phyloP scores from a whole-genome alignment of 2,888 invertebrate species.

The Phortica magna region DNA sequence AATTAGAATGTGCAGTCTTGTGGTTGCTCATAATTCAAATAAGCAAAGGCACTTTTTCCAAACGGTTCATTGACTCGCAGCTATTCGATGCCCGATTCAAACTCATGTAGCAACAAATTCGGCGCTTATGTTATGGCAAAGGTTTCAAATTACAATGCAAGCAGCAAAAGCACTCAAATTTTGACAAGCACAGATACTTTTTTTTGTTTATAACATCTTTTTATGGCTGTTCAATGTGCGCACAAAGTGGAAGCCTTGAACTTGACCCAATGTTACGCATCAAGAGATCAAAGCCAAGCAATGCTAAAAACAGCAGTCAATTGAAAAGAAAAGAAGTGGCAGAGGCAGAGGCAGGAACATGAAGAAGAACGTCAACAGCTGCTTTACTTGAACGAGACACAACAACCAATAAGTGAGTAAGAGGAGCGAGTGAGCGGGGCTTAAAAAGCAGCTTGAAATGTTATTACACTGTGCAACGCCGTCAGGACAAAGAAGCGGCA shows the following conservation, averaged over 20 bases:
- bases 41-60: background rate
- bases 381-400: constrained; percentile 29
- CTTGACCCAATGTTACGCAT: constrained; percentile 59
- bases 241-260: constrained; percentile 68
- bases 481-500: background rate
- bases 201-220: background rate
- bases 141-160: no score
- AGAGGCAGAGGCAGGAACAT: background rate
- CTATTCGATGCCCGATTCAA: background rate
- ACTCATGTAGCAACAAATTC: background rate
- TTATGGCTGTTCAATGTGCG: no score
- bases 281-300: constrained; percentile 32
- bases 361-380: constrained; percentile 9
- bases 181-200: no score
- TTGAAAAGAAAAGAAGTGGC: background rate
- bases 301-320: constrained; percentile 5
- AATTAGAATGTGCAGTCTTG: background rate
- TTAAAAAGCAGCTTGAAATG: constrained; percentile 63
- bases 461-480: constrained; percentile 55
- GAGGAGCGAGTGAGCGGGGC: constrained; percentile 49
- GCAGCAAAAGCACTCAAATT: no score
- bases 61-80: background rate
- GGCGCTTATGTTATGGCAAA: background rate
- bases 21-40: background rate
- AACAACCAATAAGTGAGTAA: background rate